Conservation (phyloP, 2,113 vertebrate species). For the Sclerurus mexicanus region DNA sequence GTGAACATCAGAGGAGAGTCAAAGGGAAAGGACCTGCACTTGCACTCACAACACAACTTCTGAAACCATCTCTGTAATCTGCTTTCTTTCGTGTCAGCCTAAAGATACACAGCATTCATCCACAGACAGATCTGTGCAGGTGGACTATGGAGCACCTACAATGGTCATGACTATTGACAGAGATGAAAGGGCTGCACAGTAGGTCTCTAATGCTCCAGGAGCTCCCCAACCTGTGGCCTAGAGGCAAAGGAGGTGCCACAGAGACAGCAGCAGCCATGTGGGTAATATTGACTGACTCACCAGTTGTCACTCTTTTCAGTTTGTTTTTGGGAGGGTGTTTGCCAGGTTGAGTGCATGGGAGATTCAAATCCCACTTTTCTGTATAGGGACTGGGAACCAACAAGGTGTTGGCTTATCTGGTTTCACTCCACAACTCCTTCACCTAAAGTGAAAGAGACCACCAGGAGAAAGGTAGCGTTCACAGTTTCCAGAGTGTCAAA, state of each 20-base stretch:
- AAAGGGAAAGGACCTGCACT: not conserved
- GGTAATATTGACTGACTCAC: not conserved
- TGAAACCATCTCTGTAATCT: not conserved
- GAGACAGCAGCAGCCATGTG: not conserved
- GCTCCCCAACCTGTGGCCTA: fast-evolving
- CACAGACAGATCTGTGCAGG: not conserved
- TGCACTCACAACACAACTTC: not conserved
- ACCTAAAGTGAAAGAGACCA: not conserved
- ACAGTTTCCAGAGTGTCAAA: not conserved
- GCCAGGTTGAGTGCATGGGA: not conserved
- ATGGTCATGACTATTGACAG: fast-evolving
- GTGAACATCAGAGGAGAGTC: not conserved
- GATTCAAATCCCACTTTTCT: not conserved
- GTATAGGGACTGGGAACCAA: not conserved
- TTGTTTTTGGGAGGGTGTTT: not conserved
- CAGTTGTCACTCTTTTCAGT: not conserved
- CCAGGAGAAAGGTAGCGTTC: not conserved
- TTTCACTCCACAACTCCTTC: not conserved
- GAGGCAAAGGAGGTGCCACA: not conserved
- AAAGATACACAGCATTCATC: fast-evolving
- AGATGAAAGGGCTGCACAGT: not conserved
- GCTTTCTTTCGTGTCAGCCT: not conserved
- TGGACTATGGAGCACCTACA: not conserved
- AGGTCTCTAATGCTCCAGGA: not conserved
- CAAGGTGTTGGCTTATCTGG: not conserved